Evolutionary conservation across 2,888 invertebrate species (phyloP).

Genomic region (Oligia strigilis): DNA sequence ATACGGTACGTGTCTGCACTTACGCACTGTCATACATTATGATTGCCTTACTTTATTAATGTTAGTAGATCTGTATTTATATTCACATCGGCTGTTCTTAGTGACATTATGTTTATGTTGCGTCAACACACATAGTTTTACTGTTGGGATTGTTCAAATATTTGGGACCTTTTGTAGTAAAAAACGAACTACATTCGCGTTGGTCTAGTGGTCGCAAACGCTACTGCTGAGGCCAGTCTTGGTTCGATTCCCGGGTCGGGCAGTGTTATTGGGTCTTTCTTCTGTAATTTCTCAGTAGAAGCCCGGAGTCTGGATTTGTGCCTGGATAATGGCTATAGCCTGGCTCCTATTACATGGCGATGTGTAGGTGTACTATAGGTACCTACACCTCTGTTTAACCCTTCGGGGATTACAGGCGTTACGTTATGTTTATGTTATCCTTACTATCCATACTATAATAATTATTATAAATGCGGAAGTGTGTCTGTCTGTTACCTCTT

Average conservation of each 20-base stretch:
- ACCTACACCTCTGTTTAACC: too few species aligned
- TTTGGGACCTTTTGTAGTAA: slow-evolving; percentile 40
- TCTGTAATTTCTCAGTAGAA: not conserved
- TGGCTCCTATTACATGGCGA: too few species aligned
- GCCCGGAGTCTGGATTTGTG: not conserved
- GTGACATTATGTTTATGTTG: slow-evolving; percentile 39
- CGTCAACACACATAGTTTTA: slow-evolving; percentile 32
- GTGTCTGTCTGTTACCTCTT: too few species aligned
- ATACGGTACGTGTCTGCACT: slow-evolving; percentile 30
- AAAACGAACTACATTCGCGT: slow-evolving; percentile 31
- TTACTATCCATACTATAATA: too few species aligned
- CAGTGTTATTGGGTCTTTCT: not conserved
- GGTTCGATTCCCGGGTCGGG: not conserved
- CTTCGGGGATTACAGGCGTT: too few species aligned
- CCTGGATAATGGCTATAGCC: not conserved
- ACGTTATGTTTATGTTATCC: too few species aligned
- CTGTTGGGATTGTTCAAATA: slow-evolving; percentile 35
- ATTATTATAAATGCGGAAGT: too few species aligned
- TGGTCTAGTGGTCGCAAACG: too few species aligned
- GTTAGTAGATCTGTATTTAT: slow-evolving; percentile 24
- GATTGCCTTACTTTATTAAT: slow-evolving; percentile 19
- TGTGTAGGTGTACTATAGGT: too few species aligned
- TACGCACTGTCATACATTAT: slow-evolving; percentile 27
- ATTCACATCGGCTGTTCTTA: slow-evolving; percentile 28
- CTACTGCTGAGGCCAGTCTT: not conserved